A percentile compares a stretch with the other conserved stretches of the same genome.
Conservation (phyloP, 2,797 vertebrate species). For the Gobio occitaniae region DNA sequence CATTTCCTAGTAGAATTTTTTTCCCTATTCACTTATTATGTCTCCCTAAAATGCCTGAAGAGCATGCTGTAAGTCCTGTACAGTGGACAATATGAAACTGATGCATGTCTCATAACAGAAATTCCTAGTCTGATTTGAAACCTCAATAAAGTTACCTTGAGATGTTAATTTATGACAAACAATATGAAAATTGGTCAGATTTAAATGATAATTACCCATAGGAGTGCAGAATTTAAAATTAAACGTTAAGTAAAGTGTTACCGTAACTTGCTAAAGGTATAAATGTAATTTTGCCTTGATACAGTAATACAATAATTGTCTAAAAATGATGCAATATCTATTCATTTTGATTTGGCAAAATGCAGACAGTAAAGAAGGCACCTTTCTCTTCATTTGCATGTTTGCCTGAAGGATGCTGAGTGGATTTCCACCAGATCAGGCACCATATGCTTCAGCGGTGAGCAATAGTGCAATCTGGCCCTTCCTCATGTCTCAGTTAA, state of each 20-base stretch:
- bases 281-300: neutral
- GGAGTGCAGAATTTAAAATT: too few relatives aligned
- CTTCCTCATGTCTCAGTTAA: constrained; percentile 44
- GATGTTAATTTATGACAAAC: too few relatives aligned
- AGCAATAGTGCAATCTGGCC: constrained; percentile 25
- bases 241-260: neutral
- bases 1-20: too few relatives aligned
- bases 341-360: neutral
- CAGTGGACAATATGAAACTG: too few relatives aligned
- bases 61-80: too few relatives aligned
- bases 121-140: too few relatives aligned
- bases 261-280: neutral
- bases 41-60: too few relatives aligned
- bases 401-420: neutral
- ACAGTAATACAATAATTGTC: neutral
- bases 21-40: too few relatives aligned
- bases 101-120: too few relatives aligned
- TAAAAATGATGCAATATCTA: neutral
- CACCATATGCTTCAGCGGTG: constrained; percentile 17
- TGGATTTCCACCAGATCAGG: constrained; percentile 17
- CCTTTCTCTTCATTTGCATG: constrained; percentile 18
- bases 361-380: neutral
- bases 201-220: too few relatives aligned
- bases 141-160: too few relatives aligned
- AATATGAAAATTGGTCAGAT: too few relatives aligned